Base-by-base conservation (phyloP, 2,797 vertebrate genomes). In the Coregonus sp. region DNA sequence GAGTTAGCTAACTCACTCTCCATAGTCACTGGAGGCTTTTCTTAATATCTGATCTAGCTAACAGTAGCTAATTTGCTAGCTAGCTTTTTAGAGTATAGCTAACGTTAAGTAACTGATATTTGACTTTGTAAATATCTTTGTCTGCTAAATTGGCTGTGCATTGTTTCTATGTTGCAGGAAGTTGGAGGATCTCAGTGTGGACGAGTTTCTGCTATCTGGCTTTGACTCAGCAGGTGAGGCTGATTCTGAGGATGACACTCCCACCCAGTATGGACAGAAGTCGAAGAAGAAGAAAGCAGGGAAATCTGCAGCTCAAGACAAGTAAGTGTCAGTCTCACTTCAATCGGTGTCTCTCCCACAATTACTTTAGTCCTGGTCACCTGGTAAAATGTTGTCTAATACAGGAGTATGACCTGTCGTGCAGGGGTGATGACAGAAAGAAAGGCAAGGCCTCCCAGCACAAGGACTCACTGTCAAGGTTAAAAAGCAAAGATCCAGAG, bases 401-500 rank as follows among this genome's bases (percentile, higher is more conserved):
- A 59, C 35, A 40, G 20, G 14, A 37, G 3, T 16, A 37, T 51
- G 4, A 11, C 20, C 12, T 75, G 56, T 72, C 61, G 11, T 51
- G 12, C 3, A 95, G 96, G 79, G 90, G 59, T 63, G 59, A 85
- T 81, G 83, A 76, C 0, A 86, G 78, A 14, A 90, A 76, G 66
- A 93, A 90, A 69, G 96, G 97, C 0, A 92, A 92, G 40, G 96
- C 96, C 0, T 93, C 95, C 0, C 88, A 97, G 40, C 98, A 99
- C 75, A 99, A 97, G 78, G 91, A 96, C 51, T 96, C 99, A 81
- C 95, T 99, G 1, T 95, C 96, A 50, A 93, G 96, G 67, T 92
- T 99, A 74, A 93, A 96, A 87, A 93, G 92, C 79, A 96, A 91
- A 78, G 98, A 99, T 69, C 98, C 98, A 0, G 98, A 99, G 65